Evolutionary conservation across 2,888 invertebrate species (phyloP).

Genomic region (Argynnis bischoffii): DNA sequence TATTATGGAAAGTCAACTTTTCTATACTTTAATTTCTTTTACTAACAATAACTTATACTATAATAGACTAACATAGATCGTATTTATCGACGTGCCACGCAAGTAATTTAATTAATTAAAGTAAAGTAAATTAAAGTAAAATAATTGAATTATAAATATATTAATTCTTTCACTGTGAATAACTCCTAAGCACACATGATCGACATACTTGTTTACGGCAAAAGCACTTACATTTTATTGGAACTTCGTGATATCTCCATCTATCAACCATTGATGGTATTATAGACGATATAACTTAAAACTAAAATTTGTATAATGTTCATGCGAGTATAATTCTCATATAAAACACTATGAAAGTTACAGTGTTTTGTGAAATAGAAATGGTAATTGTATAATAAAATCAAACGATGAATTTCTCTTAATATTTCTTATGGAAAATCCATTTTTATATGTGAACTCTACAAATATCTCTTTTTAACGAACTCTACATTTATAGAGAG

Average conservation of each 20-base stretch:
- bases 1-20: too few relatives aligned
- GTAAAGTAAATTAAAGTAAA: too few relatives aligned
- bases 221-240: constrained; percentile 65
- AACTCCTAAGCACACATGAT: constrained; percentile 43
- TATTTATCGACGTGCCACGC: too few relatives aligned
- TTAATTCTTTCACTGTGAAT: constrained; percentile 17
- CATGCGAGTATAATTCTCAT: constrained; percentile 25
- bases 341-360: constrained; percentile 24
- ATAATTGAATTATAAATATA: neutral
- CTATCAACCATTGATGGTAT: constrained; percentile 47
- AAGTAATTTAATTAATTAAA: too few relatives aligned
- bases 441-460: constrained; percentile 2
- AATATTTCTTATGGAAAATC: neutral
- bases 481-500: constrained; percentile 11
- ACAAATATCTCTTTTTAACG: neutral
- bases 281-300: constrained; percentile 33
- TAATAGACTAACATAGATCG: too few relatives aligned
- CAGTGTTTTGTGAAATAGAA: constrained; percentile 5
- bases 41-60: too few relatives aligned
- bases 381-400: constrained; percentile 14
- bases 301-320: constrained; percentile 36
- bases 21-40: too few relatives aligned
- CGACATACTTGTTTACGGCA: constrained; percentile 62
- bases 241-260: constrained; percentile 61
- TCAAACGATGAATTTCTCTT: constrained; percentile 8